Evolutionary conservation across 2,888 invertebrate species (phyloP), one percentile per base, ranked within the genome.

Genomic region (Euproctis similis): DNA sequence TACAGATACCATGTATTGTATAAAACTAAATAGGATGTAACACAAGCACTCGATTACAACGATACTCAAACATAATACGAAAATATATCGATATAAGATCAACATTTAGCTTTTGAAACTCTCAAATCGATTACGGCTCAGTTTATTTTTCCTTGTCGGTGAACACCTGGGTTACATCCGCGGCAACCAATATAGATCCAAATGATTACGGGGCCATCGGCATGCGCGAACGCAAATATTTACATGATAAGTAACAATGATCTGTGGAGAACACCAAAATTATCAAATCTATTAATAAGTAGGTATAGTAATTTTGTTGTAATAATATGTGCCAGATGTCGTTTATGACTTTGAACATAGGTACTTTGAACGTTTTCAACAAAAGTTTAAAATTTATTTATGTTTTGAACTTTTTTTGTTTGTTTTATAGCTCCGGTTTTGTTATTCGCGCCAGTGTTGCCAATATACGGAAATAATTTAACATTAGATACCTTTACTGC

Each of bases 61-160:
- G 47, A 57, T 56, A 55, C 47, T 55, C 53, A 59, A 59, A 63
- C 63, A 60, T 60, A 63, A 59, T 62, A 62, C 53, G 46, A n/a
- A 40, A 58, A 51, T 54, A 48, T 56, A 63, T 63, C 52, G 58
- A 63, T 63, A 48, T 50, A 45, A 56, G 59, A 67, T 55, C 69
- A 70, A 71, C 58, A 64, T 70, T 66, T 63, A 52, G 59, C 57
- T 71, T 59, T n/a, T 68, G 65, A 68, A 76, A 62, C 65, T 62
- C 59, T 66, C 62, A 68, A 75, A 77, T 75, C 75, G 80, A 78
- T 78, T 78, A 77, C 73, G 58, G 53, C 32, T 55, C 36, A 55
- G 81, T 82, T 82, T 82, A 78, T 82, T 81, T n/a, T 80, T 70
- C 54, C 62, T 67, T 81, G 81, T 81, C 81, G 58, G 63, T 43